These are phyloP conservation scores for Cataglyphis rosenhaueri DNA, from an alignment of 2,888 invertebrate species.

Conservation along the genomic window DNA sequence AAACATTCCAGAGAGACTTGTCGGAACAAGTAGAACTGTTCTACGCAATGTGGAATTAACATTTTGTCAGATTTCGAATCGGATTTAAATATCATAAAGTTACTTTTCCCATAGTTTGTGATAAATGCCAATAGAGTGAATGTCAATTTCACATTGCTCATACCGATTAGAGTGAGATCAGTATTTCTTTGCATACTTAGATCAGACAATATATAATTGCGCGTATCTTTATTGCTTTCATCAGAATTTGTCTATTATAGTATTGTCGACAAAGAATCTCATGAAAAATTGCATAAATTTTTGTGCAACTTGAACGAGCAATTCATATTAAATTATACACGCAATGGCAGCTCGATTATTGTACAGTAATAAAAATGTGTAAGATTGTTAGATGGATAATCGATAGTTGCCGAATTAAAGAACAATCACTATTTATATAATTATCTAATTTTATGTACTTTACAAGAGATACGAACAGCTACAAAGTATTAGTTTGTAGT, in stretches of 20 bases:
- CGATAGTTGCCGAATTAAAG: slow-evolving; percentile 1
- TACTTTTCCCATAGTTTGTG: neutral
- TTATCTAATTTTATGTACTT: slow-evolving; percentile 45
- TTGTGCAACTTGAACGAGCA: slow-evolving; percentile 8
- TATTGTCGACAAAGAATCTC: neutral
- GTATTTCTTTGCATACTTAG: neutral
- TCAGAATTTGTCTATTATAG: slow-evolving; percentile 19
- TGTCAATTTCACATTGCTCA: slow-evolving; percentile 4
- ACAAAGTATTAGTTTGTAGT: slow-evolving; percentile 38
- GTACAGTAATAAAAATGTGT: slow-evolving; percentile 12
- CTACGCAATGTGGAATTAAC: neutral
- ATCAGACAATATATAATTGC: neutral
- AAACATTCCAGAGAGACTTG: slow-evolving; percentile 47
- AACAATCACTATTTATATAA: slow-evolving; percentile 42
- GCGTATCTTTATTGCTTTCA: neutral
- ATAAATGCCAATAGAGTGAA: neutral
- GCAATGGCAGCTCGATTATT: slow-evolving; percentile 30
- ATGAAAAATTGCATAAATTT: slow-evolving; percentile 15
- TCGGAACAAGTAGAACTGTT: neutral
- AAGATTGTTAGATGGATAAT: slow-evolving; percentile 28
- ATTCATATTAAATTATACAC: slow-evolving; percentile 11
- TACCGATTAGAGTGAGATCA: slow-evolving; percentile 8
- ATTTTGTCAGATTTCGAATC: neutral
- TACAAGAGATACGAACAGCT: slow-evolving; percentile 28
- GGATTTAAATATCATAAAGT: neutral